Evolutionary conservation across 1,140 invertebrate genomes (phyloP).

Genomic region (Eciton burchellii): DNA sequence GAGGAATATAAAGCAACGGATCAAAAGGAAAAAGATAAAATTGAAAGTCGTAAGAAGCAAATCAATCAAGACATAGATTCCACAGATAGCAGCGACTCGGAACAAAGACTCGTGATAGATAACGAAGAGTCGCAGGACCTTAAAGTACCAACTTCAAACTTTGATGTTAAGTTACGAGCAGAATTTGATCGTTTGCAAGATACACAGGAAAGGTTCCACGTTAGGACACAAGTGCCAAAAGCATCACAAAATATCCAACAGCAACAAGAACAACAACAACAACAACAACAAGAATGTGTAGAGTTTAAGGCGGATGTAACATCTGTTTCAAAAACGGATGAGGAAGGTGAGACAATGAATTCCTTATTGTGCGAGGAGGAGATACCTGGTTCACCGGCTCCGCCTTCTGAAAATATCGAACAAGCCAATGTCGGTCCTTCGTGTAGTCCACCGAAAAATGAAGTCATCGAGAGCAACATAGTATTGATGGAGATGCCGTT

Average conservation of each 20-base stretch:
- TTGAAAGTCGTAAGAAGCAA: slow-evolving; percentile 81
- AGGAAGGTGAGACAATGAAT: slow-evolving; percentile 86
- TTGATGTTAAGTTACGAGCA: slow-evolving; percentile 75
- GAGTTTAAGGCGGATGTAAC: slow-evolving; percentile 54
- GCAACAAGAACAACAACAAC: slow-evolving; percentile 52
- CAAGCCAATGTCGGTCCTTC: slow-evolving; percentile 67
- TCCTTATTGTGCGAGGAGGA: slow-evolving; percentile 94
- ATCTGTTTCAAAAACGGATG: slow-evolving; percentile 73
- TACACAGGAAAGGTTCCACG: slow-evolving; percentile 54
- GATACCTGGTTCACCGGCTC: slow-evolving; percentile 94
- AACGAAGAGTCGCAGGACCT: slow-evolving; percentile 81
- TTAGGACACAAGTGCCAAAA: slow-evolving; percentile 47
- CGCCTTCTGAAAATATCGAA: slow-evolving; percentile 84
- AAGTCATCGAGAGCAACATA: slow-evolving; percentile 79
- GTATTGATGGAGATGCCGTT: slow-evolving; percentile 88
- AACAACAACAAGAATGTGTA: slow-evolving; percentile 59
- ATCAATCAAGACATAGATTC: slow-evolving; percentile 85
- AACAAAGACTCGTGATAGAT: slow-evolving; percentile 88
- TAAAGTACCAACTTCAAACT: slow-evolving; percentile 66
- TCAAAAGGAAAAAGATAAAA: slow-evolving; percentile 80
- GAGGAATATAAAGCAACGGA: slow-evolving; percentile 70
- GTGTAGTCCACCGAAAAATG: slow-evolving; percentile 76
- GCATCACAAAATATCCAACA: slow-evolving; percentile 38
- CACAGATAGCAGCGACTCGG: slow-evolving; percentile 90
- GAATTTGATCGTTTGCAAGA: slow-evolving; percentile 65